phyloP scores from a whole-genome alignment of 1,140 invertebrate species.

The Procambarus virginalis region DNA sequence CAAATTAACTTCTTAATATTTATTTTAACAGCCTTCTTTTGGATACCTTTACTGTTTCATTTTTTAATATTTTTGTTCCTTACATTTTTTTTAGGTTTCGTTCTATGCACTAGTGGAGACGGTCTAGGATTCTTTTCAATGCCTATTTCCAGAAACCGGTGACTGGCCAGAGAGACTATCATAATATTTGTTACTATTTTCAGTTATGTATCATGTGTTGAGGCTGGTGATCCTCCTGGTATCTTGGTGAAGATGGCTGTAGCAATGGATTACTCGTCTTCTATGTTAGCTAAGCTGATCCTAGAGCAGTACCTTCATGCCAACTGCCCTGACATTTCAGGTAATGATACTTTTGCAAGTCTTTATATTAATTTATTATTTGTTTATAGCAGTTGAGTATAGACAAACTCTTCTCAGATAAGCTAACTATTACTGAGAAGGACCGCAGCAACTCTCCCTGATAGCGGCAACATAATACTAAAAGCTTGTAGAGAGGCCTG shows the following conservation, averaged over 20 bases:
- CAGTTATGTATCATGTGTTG: constrained; percentile 71
- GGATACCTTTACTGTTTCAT: background rate
- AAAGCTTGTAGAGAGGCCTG: too few relatives aligned
- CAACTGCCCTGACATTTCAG: constrained; percentile 14
- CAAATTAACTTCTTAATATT: too few relatives aligned
- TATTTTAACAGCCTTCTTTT: too few relatives aligned
- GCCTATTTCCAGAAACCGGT: background rate
- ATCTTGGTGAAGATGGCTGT: constrained; percentile 79
- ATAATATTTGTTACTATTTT: background rate
- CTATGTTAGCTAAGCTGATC: constrained; percentile 80
- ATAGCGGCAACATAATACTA: too few relatives aligned
- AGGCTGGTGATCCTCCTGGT: constrained; percentile 74
- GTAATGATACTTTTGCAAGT: background rate
- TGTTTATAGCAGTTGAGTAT: too few relatives aligned
- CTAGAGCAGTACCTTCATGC: constrained; percentile 78
- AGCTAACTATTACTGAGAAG: too few relatives aligned
- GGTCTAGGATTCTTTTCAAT: background rate
- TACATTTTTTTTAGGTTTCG: too few relatives aligned
- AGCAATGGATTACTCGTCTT: constrained; percentile 78
- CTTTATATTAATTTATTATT: too few relatives aligned
- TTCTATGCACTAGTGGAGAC: background rate
- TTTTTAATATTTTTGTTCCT: background rate
- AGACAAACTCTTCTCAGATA: too few relatives aligned
- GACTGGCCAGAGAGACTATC: background rate
- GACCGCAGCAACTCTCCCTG: too few relatives aligned